Base-by-base conservation (phyloP, 2,888 invertebrate species). In the Drosophila mercatorum region DNA sequence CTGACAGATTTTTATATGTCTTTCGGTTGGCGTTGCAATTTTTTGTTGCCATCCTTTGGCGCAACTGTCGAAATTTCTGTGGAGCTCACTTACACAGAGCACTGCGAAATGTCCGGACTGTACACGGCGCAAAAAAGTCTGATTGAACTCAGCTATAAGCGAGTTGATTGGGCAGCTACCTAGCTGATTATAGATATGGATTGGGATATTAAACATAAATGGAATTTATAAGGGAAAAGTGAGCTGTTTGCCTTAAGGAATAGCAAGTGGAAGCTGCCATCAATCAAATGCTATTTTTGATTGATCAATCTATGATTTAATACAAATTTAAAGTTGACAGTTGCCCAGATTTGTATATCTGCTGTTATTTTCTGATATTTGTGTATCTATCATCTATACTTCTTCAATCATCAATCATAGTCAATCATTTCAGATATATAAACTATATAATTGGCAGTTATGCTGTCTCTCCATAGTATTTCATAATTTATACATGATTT, bases 1-100 rank as follows among this genome's bases (percentile, higher is more conserved):
- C 83, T 87, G 88, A 83, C 83, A 83, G 88, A 87, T 87, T 83
- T 87, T 87, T 86, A 82, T 79, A 76, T 84, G 80, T 82, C 81
- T 80, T 82, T 78, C 75, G 79, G 68, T 70, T 81, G 79, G 63
- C 66, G 58, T 62, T 71, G 71, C 71, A 68, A 70, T 79, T 82
- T 68, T 66, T 63, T 43, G 11, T 34, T 46, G 46, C 52, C 57
- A 47, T 65, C 57, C 56, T 62, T 36, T 60, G 57, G 43, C 57
- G 72, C 81, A 72, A 72, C 81, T 77, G 81, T 78, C 81, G 81
- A 72, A 78, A 64, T 64, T 77, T 66, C 71, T 57, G 59, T 59
- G 51, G 46, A 56, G 41, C 52, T 47, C 52, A 49, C 43, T 40
- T 47, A 22, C 72, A 71, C 53, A 44, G 40, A 44, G 46, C 34